Conservation (phyloP, 2,888 invertebrate genomes). For the Arge pagana region DNA sequence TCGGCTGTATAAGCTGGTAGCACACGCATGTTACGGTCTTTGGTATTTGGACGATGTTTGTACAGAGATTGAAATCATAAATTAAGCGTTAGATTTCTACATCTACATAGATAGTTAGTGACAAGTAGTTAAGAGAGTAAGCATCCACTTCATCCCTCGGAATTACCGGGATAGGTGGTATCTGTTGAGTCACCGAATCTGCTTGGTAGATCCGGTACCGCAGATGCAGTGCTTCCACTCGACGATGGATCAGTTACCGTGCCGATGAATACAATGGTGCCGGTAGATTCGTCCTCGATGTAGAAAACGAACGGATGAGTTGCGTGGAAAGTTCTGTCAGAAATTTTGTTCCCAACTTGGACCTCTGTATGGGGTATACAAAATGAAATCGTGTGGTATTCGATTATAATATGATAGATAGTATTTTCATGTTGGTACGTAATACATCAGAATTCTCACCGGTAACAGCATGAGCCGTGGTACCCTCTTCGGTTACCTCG, state of each 20-base stretch:
- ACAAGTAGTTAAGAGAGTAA: too few species aligned
- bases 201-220: too few species aligned
- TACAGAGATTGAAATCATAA: too few species aligned
- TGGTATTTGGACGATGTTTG: too few species aligned
- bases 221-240: constrained; percentile 51
- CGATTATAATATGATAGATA: neutral
- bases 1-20: too few species aligned
- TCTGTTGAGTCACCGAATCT: too few species aligned
- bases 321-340: constrained; percentile 67
- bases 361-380: constrained; percentile 60
- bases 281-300: constrained; percentile 75
- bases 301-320: constrained; percentile 80
- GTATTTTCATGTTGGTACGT: neutral
- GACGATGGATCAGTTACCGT: constrained; percentile 69
- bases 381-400: constrained; percentile 18
- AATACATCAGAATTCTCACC: constrained; percentile 56
- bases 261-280: constrained; percentile 77
- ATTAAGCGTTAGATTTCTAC: too few species aligned
- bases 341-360: constrained; percentile 75
- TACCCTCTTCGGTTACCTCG: constrained; percentile 77
- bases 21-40: too few species aligned
- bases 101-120: too few species aligned
- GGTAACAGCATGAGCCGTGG: constrained; percentile 71
- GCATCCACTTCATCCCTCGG: too few species aligned
- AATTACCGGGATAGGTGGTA: too few species aligned